These are phyloP conservation scores for Actenoides hombroni DNA, from an alignment of 2,113 vertebrate species.

Conservation along the genomic window DNA sequence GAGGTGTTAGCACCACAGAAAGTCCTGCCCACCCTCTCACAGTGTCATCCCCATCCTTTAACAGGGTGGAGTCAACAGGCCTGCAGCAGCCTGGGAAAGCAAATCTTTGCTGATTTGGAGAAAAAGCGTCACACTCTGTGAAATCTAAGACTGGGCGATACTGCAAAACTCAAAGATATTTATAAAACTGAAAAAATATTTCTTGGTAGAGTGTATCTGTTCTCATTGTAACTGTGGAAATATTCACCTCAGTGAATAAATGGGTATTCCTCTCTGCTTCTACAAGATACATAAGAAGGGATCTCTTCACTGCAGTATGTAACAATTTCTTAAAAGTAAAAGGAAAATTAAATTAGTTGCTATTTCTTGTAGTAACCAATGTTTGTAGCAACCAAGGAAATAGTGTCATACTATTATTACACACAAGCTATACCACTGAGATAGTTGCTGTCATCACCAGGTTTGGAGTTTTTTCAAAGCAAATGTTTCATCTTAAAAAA, in stretches of 20 bases:
- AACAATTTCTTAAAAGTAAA: neutral
- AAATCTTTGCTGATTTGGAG: neutral
- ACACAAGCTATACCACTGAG: neutral
- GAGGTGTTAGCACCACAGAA: accelerated
- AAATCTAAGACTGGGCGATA: neutral
- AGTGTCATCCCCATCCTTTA: neutral
- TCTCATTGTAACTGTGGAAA: neutral
- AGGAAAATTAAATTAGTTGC: neutral
- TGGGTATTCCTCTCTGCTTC: neutral
- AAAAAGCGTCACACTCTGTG: neutral
- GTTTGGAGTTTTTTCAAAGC: neutral
- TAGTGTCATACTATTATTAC: neutral
- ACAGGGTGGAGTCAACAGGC: neutral
- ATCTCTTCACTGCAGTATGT: neutral
- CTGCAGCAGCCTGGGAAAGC: neutral
- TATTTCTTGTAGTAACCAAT: neutral
- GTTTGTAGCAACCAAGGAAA: neutral
- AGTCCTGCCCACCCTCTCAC: neutral
- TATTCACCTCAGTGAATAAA: neutral
- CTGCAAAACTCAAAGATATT: neutral
- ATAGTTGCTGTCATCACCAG: neutral
- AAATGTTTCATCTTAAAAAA: neutral
- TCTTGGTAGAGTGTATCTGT: neutral
- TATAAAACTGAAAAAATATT: neutral
- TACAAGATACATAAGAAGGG: neutral